Percentiles rank a stretch among this genome's conserved stretches.
Conservation (phyloP, 2,113 vertebrate genomes). For the Coryphaenoides rupestris region DNA sequence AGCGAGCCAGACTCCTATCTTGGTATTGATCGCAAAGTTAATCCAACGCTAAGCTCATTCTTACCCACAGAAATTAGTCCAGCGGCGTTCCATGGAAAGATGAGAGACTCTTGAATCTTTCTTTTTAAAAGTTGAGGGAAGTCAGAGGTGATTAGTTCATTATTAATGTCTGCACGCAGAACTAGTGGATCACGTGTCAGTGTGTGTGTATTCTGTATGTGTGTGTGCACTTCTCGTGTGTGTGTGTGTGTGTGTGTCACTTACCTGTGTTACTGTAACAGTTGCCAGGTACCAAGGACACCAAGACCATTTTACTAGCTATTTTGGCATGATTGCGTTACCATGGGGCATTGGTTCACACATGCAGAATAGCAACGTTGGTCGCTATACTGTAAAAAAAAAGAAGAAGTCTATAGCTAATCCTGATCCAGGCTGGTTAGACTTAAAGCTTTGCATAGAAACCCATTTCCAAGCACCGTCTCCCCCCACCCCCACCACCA, state of each 20-base stretch:
- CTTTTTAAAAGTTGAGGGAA: conserved; percentile 77
- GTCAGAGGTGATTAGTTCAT: conserved; percentile 56
- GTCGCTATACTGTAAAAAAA: background rate
- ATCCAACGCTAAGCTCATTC: conserved; percentile 95
- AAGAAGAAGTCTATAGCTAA: background rate
- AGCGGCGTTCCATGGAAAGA: conserved; percentile 66
- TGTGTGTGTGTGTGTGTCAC: too few relatives aligned
- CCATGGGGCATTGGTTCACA: too few relatives aligned
- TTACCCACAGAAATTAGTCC: conserved; percentile 80
- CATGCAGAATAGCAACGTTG: too few relatives aligned
- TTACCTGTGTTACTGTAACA: too few relatives aligned
- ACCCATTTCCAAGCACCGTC: conserved; percentile 55
- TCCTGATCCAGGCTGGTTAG: conserved; percentile 64
- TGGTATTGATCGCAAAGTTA: conserved; percentile 93
- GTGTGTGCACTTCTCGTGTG: too few relatives aligned
- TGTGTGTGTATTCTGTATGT: too few relatives aligned
- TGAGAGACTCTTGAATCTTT: conserved; percentile 84
- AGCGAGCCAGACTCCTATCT: conserved; percentile 85
- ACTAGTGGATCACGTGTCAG: conserved; percentile 19
- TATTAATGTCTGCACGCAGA: conserved; percentile 51
- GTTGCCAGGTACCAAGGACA: too few relatives aligned
- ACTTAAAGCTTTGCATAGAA: conserved; percentile 56
- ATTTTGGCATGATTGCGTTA: too few relatives aligned
- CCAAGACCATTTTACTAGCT: too few relatives aligned
- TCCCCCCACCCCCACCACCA: background rate